Percentiles rank a stretch among this genome's conserved stretches.
Conservation (phyloP, 2,113 vertebrate species). For the Periophthalmodon schlosseri region DNA sequence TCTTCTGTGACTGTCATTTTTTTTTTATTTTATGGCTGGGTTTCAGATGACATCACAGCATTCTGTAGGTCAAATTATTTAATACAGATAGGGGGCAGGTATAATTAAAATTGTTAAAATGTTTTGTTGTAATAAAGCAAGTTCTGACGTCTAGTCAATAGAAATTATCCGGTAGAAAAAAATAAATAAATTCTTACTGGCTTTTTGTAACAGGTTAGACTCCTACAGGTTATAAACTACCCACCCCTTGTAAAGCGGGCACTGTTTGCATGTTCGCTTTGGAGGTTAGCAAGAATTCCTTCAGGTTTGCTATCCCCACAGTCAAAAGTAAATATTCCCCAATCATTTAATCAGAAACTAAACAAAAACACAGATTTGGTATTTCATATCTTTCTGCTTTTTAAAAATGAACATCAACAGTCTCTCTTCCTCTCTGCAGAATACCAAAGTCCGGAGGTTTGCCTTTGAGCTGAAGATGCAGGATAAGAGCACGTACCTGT, state of each 20-base stretch:
- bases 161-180: too few species aligned
- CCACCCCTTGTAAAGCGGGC: conserved; percentile 15
- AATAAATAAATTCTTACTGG: too few species aligned
- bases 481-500: conserved; percentile 95
- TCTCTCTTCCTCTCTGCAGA: conserved; percentile 69
- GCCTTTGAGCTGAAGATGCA: conserved; percentile 99
- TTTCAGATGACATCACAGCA: neutral
- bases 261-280: conserved; percentile 41
- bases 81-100: neutral
- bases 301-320: conserved; percentile 37
- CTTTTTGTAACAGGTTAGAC: neutral
- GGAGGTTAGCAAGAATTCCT: conserved; percentile 51
- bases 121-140: too few species aligned
- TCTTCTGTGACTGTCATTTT: neutral
- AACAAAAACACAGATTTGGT: conserved; percentile 6
- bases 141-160: too few species aligned
- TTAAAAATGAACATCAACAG: neutral
- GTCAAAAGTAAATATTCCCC: conserved; percentile 30
- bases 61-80: neutral
- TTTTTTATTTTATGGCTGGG: neutral
- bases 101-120: too few species aligned
- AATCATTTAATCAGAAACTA: conserved; percentile 9
- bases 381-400: conserved; percentile 1
- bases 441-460: conserved; percentile 92
- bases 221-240: too few species aligned